Percentiles rank a stretch among this genome's conserved stretches.
Conservation (phyloP, 2,113 vertebrate species). For the Phainopepla nitens region DNA sequence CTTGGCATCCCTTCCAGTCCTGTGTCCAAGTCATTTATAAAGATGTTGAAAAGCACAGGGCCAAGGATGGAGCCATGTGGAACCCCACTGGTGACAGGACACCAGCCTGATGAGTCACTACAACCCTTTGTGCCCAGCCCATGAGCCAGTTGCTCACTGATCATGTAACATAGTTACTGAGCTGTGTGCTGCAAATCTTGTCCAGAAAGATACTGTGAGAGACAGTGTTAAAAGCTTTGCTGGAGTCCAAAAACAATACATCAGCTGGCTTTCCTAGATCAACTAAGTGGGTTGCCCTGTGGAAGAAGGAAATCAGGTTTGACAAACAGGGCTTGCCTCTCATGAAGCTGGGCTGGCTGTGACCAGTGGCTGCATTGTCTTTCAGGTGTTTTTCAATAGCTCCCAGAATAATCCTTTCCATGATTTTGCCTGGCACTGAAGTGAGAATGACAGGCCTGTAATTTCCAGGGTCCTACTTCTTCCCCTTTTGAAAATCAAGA, state of each 20-base stretch:
- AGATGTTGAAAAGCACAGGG: background rate
- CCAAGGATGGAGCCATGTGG: background rate
- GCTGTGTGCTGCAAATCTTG: background rate
- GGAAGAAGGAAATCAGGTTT: rapidly evolving
- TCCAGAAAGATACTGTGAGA: background rate
- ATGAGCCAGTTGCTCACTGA: background rate
- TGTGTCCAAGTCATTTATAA: background rate
- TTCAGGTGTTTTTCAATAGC: background rate
- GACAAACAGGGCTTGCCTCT: background rate
- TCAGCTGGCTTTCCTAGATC: background rate
- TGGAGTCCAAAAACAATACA: background rate
- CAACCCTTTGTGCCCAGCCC: background rate
- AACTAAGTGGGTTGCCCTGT: background rate
- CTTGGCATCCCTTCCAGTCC: background rate
- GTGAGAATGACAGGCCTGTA: background rate
- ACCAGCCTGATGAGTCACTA: background rate
- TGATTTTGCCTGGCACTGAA: background rate
- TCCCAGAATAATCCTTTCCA: background rate
- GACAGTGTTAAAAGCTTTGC: background rate
- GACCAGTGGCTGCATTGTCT: background rate
- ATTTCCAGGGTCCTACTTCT: background rate
- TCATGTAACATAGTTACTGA: background rate
- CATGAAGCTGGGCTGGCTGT: background rate
- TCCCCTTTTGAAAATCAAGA: background rate
- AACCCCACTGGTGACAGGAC: background rate